Evolutionary conservation across 2,888 invertebrate species (phyloP).

Genomic region (Anoplius nigerrimus): DNA sequence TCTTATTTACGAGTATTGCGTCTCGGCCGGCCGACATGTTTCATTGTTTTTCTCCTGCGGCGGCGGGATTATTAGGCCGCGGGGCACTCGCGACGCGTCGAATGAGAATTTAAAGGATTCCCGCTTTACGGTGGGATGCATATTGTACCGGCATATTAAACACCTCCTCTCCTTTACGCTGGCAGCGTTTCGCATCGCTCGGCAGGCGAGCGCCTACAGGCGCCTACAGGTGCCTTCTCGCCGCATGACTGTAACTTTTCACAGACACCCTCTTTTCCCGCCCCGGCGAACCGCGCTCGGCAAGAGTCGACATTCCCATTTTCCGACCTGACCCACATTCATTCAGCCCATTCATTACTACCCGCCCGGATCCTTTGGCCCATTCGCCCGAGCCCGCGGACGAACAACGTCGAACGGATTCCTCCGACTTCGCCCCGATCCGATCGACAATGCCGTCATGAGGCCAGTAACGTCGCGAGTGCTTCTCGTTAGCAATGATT

Average conservation of each 20-base stretch:
- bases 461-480: not conserved
- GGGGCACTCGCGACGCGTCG: too few relatives aligned
- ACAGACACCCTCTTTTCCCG: constrained; percentile 4
- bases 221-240: not conserved
- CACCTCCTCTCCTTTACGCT: too few relatives aligned
- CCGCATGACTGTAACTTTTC: not conserved
- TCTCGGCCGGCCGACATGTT: too few relatives aligned
- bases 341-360: constrained; percentile 30
- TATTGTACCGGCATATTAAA: too few relatives aligned
- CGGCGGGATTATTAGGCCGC: too few relatives aligned
- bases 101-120: too few relatives aligned
- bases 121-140: too few relatives aligned
- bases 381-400: constrained; percentile 11
- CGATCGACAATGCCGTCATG: constrained; percentile 9
- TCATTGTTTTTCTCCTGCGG: too few relatives aligned
- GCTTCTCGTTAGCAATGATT: too few relatives aligned
- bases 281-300: not conserved
- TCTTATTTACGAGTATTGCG: too few relatives aligned
- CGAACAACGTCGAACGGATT: constrained; percentile 20
- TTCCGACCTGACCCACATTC: constrained; percentile 14
- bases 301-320: constrained; percentile 3
- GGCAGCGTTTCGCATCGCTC: not conserved
- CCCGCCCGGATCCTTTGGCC: constrained; percentile 21
- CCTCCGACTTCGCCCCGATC: constrained; percentile 29
- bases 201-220: not conserved